Percentiles rank a stretch among this genome's conserved stretches.
These are phyloP conservation scores for Ochropleura leucogaster DNA, from an alignment of 2,888 invertebrate species.

Conservation along the genomic window DNA sequence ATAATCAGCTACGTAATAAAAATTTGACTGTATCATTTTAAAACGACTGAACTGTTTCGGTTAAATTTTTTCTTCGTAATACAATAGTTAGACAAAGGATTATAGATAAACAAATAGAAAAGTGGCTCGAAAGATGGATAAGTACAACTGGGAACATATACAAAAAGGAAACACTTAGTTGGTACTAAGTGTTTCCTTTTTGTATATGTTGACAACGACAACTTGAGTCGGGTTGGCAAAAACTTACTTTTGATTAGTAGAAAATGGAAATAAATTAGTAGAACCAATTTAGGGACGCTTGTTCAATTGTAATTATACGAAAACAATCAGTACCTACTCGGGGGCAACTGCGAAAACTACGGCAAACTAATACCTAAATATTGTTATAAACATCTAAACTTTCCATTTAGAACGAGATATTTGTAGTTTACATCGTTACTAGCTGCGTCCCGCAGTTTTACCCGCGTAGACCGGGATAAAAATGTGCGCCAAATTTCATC, in stretches of 20 bases:
- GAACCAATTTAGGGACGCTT: background rate
- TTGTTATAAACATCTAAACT: slow-evolving; percentile 1
- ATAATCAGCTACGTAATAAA: background rate
- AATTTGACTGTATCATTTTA: background rate
- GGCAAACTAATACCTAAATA: background rate
- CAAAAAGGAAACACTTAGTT: too few species aligned
- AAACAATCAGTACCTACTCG: background rate
- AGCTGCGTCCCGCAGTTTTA: too few species aligned
- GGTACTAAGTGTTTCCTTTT: background rate
- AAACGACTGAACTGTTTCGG: background rate
- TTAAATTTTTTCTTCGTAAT: background rate
- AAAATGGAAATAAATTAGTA: background rate
- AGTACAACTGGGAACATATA: background rate
- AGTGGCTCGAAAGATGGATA: background rate
- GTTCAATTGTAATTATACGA: background rate
- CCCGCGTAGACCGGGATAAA: too few species aligned
- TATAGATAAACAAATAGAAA: background rate
- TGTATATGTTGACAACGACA: background rate
- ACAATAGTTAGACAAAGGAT: background rate
- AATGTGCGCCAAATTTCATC: too few species aligned
- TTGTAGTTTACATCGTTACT: background rate
- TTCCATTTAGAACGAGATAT: slow-evolving; percentile 10
- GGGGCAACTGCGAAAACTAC: background rate
- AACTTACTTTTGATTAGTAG: background rate
- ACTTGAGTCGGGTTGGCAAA: background rate